Base-by-base conservation (phyloP, 1,140 invertebrate species). In the Bombyx mori region DNA sequence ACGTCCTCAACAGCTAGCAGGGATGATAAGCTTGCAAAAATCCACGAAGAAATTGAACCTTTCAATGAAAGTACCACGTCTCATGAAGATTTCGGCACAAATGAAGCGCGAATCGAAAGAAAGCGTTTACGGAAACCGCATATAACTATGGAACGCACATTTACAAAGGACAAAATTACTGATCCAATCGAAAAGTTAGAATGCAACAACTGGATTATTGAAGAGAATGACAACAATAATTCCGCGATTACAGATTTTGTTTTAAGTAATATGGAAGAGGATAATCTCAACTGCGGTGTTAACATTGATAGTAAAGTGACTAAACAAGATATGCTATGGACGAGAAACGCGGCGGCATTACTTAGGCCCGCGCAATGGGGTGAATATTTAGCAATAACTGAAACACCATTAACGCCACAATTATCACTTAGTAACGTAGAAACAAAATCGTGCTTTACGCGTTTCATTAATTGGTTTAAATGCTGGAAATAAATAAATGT, bases 401-500 rank as follows among this genome's bases (percentile, higher is more conserved):
- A 57, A 7, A 77, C 65, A 8, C 54, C 69, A 6, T 67, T 71
- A 2, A 75, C 74, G 8, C 56, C 79, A 48, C 63, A 73, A 55
- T 44, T 81, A 22, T 79, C 77, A 6, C 52, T 77, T 9, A 63
- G 60, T 10, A 66, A 61, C 12, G 52, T 71, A 51, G 54, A 63
- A 9, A 62, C 61, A 0, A 56, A 66, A 56, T 67, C 77, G n/a
- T 83, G 71, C 65, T 67, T 72, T 22, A 75, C 70, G 50, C 63
- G 70, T 7, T 58, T 80, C n/a, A 56, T 73, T 18, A 71, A 60
- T 57, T 75, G 58, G 51, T 56, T 82, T 52, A 62, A 58, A 53
- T 82, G 82, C 55, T 83, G 74, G 66, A 82, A 81, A 62, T 66
- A 47, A 10, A 47, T 12, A 10, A 10, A 47, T 47, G 45, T 47